A percentile compares a stretch with the other conserved stretches of the same genome.
Evolutionary conservation across 2,888 invertebrate genomes (phyloP).

Genomic region (Sepiola atlantica): DNA sequence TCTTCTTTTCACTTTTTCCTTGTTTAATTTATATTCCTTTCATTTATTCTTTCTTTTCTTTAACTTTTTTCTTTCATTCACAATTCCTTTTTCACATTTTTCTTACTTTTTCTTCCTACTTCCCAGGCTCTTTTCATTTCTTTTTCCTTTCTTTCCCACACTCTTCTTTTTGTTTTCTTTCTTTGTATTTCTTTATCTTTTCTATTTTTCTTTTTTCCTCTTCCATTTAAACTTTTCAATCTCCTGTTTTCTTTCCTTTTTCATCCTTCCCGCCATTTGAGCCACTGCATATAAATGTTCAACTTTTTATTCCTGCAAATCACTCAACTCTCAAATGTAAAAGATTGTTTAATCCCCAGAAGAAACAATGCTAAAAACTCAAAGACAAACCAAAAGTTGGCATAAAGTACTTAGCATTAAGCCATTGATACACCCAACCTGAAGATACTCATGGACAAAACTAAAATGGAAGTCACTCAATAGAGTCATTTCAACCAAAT

Average conservation of each 20-base stretch:
- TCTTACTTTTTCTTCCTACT: too few relatives aligned
- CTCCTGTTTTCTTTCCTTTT: too few relatives aligned
- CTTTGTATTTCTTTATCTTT: not conserved
- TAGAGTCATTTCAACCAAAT: not conserved
- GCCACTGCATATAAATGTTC: not conserved
- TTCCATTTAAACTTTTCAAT: not conserved
- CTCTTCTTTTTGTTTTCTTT: not conserved
- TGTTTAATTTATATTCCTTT: too few relatives aligned
- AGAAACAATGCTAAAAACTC: not conserved
- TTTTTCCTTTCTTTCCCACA: too few relatives aligned
- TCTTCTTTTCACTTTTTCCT: too few relatives aligned
- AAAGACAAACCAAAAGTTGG: not conserved
- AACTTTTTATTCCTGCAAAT: not conserved
- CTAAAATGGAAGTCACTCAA: constrained; percentile 32
- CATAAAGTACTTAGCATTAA: constrained; percentile 9
- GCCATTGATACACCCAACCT: not conserved
- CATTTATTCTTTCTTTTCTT: too few relatives aligned
- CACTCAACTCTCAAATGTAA: not conserved
- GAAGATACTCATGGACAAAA: not conserved
- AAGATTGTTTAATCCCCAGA: not conserved
- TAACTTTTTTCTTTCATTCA: too few relatives aligned
- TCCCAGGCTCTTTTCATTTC: too few relatives aligned
- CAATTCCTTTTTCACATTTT: too few relatives aligned
- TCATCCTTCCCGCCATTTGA: not conserved
- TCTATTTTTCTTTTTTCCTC: not conserved